phyloP scores from a whole-genome alignment of 2,113 vertebrate genomes.

The Hippocampus barbouri region DNA sequence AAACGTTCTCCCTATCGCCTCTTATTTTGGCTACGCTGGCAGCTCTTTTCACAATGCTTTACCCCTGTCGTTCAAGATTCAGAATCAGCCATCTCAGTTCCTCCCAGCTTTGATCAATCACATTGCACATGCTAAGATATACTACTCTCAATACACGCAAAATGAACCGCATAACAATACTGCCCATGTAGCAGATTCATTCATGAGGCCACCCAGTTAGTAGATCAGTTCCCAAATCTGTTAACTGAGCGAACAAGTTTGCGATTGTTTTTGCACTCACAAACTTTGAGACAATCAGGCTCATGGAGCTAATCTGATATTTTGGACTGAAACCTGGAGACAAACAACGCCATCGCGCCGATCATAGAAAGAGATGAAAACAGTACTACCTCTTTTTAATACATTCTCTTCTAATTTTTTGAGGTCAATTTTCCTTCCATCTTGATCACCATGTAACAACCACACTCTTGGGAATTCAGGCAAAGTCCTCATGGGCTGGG shows the following conservation, averaged over 20 bases:
- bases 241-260: neutral
- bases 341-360: neutral
- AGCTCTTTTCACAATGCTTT: too few relatives aligned
- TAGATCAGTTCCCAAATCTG: too few relatives aligned
- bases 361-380: neutral
- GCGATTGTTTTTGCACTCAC: neutral
- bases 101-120: neutral
- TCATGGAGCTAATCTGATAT: neutral
- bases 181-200: too few relatives aligned
- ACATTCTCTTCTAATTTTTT: neutral
- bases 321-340: neutral
- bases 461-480: conserved; percentile 73
- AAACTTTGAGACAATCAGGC: neutral
- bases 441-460: neutral
- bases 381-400: neutral
- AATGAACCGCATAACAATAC: neutral
- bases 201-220: too few relatives aligned
- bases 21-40: too few relatives aligned
- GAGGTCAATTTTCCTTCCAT: neutral
- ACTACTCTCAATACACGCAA: too few relatives aligned
- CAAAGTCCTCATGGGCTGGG: conserved; percentile 84
- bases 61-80: too few relatives aligned
- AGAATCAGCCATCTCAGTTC: too few relatives aligned
- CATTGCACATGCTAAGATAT: neutral
- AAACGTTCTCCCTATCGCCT: too few relatives aligned